Percentiles rank a stretch among this genome's conserved stretches.
Conservation (phyloP, 2,797 vertebrate species). For the Scolopax bukidnonensis region DNA sequence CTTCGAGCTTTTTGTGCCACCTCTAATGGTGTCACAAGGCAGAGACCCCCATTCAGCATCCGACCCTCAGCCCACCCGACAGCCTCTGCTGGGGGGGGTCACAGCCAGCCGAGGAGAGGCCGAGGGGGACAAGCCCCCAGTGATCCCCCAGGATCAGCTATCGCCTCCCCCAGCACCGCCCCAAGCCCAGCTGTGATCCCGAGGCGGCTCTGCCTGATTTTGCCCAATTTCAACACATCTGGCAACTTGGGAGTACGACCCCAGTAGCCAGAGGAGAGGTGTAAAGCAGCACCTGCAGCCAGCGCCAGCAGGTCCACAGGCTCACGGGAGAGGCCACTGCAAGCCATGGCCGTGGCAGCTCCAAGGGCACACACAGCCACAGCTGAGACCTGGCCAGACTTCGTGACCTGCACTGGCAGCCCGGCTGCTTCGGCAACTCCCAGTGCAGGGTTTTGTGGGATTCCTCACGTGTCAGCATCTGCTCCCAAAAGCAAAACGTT, state of each 20-base stretch:
- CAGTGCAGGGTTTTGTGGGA: accelerated
- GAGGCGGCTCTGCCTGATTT: accelerated
- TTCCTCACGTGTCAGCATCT: not conserved
- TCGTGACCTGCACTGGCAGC: accelerated
- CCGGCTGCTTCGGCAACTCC: accelerated
- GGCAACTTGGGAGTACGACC: accelerated
- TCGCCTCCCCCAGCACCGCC: accelerated
- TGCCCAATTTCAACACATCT: accelerated
- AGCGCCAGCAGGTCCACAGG: accelerated
- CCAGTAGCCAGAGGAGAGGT: accelerated
- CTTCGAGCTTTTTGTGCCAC: not conserved
- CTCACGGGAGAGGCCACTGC: accelerated
- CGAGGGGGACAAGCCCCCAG: accelerated
- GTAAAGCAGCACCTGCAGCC: accelerated
- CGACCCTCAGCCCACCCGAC: not conserved
- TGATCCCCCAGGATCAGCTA: not conserved
- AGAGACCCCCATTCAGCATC: not conserved
- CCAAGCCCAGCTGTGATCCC: not conserved
- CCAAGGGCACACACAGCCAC: accelerated
- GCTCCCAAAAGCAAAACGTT: accelerated
- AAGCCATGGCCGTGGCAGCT: accelerated
- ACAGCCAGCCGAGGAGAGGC: accelerated
- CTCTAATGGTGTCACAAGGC: not conserved
- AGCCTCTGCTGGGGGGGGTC: not conserved
- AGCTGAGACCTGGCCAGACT: accelerated